Evolutionary conservation across 1,140 invertebrate species (phyloP).

Genomic region (Drosophila paulistorum): DNA sequence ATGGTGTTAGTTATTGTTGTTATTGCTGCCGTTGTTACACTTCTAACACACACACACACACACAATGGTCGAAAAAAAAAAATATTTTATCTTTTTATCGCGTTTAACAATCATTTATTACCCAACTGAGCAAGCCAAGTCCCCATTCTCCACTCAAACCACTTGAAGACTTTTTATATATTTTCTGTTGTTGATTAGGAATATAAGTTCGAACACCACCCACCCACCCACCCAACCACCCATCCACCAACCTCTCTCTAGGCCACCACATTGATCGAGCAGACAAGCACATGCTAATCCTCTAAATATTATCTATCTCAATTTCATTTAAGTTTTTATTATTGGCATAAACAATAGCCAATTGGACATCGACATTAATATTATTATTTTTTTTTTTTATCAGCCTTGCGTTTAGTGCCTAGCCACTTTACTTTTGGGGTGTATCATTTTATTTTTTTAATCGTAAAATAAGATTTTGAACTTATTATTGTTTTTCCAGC

Average conservation of each 20-base stretch:
- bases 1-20: slow-evolving; percentile 45
- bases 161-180: slow-evolving; percentile 54
- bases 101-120: slow-evolving; percentile 80
- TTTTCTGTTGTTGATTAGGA: slow-evolving; percentile 75
- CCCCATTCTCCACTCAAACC: slow-evolving; percentile 31
- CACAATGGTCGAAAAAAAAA: slow-evolving; percentile 64
- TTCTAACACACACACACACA: slow-evolving; percentile 47
- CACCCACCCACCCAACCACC: background rate
- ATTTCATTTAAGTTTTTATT: slow-evolving; percentile 61
- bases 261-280: background rate
- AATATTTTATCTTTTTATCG: slow-evolving; percentile 82
- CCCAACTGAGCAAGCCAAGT: slow-evolving; percentile 63
- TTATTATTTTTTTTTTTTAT: slow-evolving; percentile 47
- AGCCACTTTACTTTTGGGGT: slow-evolving; percentile 61
- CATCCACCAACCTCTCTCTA: background rate
- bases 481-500: slow-evolving; percentile 55
- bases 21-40: slow-evolving; percentile 63
- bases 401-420: slow-evolving; percentile 62
- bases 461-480: slow-evolving; percentile 81
- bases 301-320: slow-evolving; percentile 66
- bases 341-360: slow-evolving; percentile 65
- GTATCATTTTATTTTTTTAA: slow-evolving; percentile 58
- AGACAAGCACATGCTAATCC: slow-evolving; percentile 52
- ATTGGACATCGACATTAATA: slow-evolving; percentile 38
- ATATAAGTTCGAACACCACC: slow-evolving; percentile 34